Percentiles rank a stretch among this genome's conserved stretches.
phyloP scores from a whole-genome alignment of 2,888 invertebrate genomes.

The Macropis europaea region DNA sequence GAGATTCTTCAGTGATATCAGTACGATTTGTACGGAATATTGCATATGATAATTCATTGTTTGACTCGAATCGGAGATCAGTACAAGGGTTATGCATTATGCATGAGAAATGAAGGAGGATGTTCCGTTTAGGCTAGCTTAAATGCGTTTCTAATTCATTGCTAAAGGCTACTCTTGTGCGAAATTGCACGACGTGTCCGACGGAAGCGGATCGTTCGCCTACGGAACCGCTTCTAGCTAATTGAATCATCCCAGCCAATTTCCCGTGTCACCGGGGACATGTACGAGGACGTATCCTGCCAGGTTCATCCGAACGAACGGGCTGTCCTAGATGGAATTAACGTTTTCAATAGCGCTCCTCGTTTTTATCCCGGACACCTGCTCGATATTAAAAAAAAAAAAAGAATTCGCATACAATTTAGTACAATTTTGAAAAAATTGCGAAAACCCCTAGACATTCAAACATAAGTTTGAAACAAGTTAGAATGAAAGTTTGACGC shows the following conservation, averaged over 20 bases:
- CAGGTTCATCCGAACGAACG: not conserved
- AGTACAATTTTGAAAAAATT: too few relatives aligned
- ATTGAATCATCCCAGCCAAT: slow-evolving; percentile 64
- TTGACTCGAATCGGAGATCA: too few relatives aligned
- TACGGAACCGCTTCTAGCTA: slow-evolving; percentile 50
- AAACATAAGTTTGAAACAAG: too few relatives aligned
- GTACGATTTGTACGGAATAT: too few relatives aligned
- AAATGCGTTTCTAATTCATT: slow-evolving; percentile 43
- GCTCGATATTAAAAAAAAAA: too few relatives aligned
- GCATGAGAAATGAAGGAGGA: not conserved
- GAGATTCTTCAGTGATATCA: too few relatives aligned
- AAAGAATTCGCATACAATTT: too few relatives aligned
- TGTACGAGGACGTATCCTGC: slow-evolving; percentile 10
- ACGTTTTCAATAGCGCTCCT: not conserved
- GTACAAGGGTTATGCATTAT: not conserved
- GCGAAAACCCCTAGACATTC: too few relatives aligned
- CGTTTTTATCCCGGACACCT: too few relatives aligned
- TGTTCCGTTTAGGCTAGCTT: slow-evolving; percentile 9
- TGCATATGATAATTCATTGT: too few relatives aligned
- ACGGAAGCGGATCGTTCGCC: slow-evolving; percentile 50
- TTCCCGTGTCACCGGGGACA: slow-evolving; percentile 52
- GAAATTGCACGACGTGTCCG: slow-evolving; percentile 46
- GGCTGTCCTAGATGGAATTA: slow-evolving; percentile 9
- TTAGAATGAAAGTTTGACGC: too few relatives aligned
- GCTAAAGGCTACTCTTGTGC: slow-evolving; percentile 42